A percentile compares a stretch with the other conserved stretches of the same genome.
Evolutionary conservation across 1,140 invertebrate genomes (phyloP).

Genomic region (Drepana arcuata): DNA sequence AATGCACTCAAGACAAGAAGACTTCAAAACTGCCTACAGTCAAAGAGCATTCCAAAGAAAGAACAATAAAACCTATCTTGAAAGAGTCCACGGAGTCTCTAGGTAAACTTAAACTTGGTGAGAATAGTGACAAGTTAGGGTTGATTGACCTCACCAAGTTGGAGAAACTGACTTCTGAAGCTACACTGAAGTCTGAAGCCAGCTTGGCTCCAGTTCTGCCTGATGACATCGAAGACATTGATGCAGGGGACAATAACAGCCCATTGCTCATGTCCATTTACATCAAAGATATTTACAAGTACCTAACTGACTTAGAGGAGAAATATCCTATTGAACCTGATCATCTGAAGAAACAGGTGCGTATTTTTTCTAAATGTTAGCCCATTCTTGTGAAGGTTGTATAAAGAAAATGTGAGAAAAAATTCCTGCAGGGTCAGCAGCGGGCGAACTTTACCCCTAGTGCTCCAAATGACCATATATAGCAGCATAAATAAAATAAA

Average conservation of each 20-base stretch:
- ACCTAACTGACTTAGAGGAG: conserved; percentile 81
- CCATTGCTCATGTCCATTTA: conserved; percentile 86
- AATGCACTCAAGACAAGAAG: conserved; percentile 29
- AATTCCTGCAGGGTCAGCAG: too few relatives aligned
- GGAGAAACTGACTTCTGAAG: neutral
- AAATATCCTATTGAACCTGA: conserved; percentile 75
- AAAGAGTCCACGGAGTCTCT: conserved; percentile 45
- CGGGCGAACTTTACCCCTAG: too few relatives aligned
- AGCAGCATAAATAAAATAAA: too few relatives aligned
- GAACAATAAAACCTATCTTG: conserved; percentile 32
- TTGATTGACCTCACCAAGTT: neutral
- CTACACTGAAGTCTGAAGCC: neutral
- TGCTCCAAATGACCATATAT: too few relatives aligned
- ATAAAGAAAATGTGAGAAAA: too few relatives aligned
- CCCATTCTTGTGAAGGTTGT: too few relatives aligned
- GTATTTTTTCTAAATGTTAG: conserved; percentile 11
- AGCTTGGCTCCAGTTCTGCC: conserved; percentile 27
- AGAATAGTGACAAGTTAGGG: conserved; percentile 7
- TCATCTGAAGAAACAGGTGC: conserved; percentile 77
- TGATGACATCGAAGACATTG: conserved; percentile 75
- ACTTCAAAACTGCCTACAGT: conserved; percentile 34
- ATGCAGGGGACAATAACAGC: conserved; percentile 77
- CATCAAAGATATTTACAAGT: conserved; percentile 88
- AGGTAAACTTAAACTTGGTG: neutral
- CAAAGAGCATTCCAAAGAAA: conserved; percentile 39